Conservation (phyloP, 2,888 invertebrate genomes). For the Leptinotarsa peninsularis region DNA sequence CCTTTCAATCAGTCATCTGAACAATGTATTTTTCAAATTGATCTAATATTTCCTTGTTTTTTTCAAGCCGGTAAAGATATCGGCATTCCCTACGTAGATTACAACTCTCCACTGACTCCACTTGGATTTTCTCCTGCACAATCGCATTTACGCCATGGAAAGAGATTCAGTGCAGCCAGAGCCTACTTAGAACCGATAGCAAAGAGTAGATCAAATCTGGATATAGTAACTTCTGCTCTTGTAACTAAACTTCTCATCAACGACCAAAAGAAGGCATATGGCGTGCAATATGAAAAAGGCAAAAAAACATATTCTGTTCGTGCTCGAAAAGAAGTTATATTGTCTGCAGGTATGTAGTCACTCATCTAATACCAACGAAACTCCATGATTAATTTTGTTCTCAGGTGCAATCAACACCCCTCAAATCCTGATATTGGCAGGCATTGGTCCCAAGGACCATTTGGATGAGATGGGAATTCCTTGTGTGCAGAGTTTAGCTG, state of each 20-base stretch:
- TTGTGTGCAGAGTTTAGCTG: constrained; percentile 72
- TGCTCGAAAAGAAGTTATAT: constrained; percentile 70
- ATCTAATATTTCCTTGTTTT: constrained; percentile 39
- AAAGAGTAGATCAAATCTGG: constrained; percentile 70
- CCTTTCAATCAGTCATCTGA: background rate
- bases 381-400: constrained; percentile 1
- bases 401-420: constrained; percentile 81
- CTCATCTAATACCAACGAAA: background rate
- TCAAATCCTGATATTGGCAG: constrained; percentile 78
- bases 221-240: constrained; percentile 69
- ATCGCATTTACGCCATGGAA: constrained; percentile 67
- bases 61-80: constrained; percentile 62
- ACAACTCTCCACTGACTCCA: constrained; percentile 58
- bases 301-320: constrained; percentile 52
- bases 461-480: constrained; percentile 71
- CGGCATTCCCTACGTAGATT: constrained; percentile 65
- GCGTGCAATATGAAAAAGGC: constrained; percentile 63
- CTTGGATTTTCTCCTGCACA: constrained; percentile 64
- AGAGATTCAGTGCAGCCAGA: constrained; percentile 70
- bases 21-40: background rate
- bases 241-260: constrained; percentile 72
- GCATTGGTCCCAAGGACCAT: constrained; percentile 73
- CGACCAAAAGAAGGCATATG: constrained; percentile 63
- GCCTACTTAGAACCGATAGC: constrained; percentile 70
- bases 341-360: constrained; percentile 64